Conservation (phyloP, 2,113 vertebrate species). For the Gopherus evgoodei region DNA sequence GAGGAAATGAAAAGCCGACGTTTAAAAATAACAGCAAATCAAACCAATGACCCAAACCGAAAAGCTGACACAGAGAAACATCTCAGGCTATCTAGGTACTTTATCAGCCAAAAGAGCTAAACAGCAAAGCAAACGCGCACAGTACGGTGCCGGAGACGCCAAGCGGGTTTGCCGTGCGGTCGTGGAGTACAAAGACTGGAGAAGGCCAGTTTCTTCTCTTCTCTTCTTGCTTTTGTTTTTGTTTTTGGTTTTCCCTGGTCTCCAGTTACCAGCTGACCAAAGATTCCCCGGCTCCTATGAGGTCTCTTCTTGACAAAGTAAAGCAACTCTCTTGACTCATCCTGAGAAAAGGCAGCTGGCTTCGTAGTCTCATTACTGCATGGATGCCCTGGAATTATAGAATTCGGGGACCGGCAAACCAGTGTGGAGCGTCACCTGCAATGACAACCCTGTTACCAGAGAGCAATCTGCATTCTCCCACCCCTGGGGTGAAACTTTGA, state of each 20-base stretch:
- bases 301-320: conserved; percentile 7
- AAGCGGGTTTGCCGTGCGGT: not conserved
- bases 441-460: not conserved
- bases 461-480: accelerated
- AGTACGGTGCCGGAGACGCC: conserved; percentile 4
- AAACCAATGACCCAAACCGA: conserved; percentile 56
- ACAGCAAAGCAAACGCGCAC: conserved; percentile 62
- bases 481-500: not conserved
- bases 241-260: not conserved
- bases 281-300: not conserved
- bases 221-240: not conserved
- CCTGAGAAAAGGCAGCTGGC: conserved; percentile 61
- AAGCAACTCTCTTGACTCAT: conserved; percentile 25
- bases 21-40: not conserved
- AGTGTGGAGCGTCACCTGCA: conserved; percentile 94
- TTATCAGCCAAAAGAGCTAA: conserved; percentile 63
- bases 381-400: conserved; percentile 88
- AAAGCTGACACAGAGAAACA: conserved; percentile 51
- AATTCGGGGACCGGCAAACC: conserved; percentile 95
- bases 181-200: not conserved
- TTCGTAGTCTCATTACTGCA: conserved; percentile 68
- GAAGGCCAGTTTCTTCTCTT: conserved; percentile 29
- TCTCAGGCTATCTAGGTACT: conserved; percentile 59
- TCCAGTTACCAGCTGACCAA: not conserved
- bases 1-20: not conserved